Evolutionary conservation across 2,797 vertebrate species (phyloP), one percentile per base, ranked within the genome.

Genomic region (Sciurus vulgaris): DNA sequence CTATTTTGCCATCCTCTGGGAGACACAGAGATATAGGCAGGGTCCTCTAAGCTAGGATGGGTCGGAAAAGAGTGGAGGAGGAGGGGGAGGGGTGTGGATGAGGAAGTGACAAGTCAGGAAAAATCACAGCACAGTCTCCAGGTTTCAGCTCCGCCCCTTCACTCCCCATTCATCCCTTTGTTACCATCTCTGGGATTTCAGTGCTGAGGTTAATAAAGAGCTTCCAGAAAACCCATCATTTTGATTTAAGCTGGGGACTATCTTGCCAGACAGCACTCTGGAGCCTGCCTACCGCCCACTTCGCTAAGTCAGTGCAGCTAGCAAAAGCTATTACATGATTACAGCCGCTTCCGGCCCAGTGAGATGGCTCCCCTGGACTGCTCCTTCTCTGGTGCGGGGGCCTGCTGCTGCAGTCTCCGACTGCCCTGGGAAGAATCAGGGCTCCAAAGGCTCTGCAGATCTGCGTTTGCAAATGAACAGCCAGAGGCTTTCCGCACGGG

Each of bases 311-410:
- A 93, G 91, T 76, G 96, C 33, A 96, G 95, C 92, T 97, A 96
- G 96, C 94, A 73, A 88, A 94, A 78, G 96, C 96, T 96, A 96
- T 98, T 98, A 98, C 98, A 97, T 97, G 98, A 98, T 98, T 97
- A 82, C 96, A 97, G 97, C 97, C 93, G 84, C 96, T 97, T 96
- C 95, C 96, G 87, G 97, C 86, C 86, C 94, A 91, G 96, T 93
- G 96, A 97, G 97, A 88, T 97, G 96, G 95, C 97, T 95, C 70
- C 79, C 78, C 86, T 10, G 67, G 22, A 83, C 35, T n/a, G 87
- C 73, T 59, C 1, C 13, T 78, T 95, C 96, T 94, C 79, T 67
- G 84, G 93, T 72, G 69, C 91, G 59, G 0, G 20, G 20, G 96
- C 79, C 90, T 49, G 92, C 97, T 95, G 89, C 93, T 95, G 93